Evolutionary conservation across 2,113 vertebrate species (phyloP), one percentile per base, ranked within the genome.

Genomic region (Chelonoidis abingdonii): DNA sequence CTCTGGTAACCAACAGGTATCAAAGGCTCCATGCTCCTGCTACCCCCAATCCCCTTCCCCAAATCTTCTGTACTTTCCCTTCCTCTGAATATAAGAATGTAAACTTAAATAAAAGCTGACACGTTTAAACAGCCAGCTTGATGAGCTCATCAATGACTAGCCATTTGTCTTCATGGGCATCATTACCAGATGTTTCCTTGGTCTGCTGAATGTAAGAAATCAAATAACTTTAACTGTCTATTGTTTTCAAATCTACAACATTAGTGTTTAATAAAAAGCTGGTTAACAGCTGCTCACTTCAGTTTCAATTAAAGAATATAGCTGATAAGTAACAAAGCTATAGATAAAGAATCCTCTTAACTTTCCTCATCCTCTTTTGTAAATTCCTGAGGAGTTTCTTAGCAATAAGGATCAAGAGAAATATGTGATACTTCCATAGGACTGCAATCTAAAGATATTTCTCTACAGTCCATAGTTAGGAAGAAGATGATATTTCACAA

Each of bases 1-100:
- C 89, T 89, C 0, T 2, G 75, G 35, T 78, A 96, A 94, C 97
- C 98, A 98, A 98, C 98, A 98, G 98, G 98, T 98, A 98, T 93
- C 97, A 93, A 87, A 92, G n/a, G 88, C 83, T 7, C 8, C 31
- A 21, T 81, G 78, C 50, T 89, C 17, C 49, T 76, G 87, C 76
- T 91, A 35, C 47, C 92, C 93, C 19, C 21, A 54, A 54, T 21
- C 17, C 84, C 56, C 86, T 11, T 69, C 47, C 56, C 29, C 49
- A 72, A 90, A 3, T 38, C 0, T 69, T 29, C 12, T 3, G 22
- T 86, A 10, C 19, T 89, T 89, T 8, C 54, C 50, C n/a, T 27
- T 24, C 4, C 75, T 91, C 57, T 31, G 79, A 65, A 50, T 83
- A 81, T 31, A 86, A 79, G 25, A 86, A 24, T 93, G 78, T 8